Conservation (phyloP, 1,140 invertebrate genomes). For the Megathymus violae region DNA sequence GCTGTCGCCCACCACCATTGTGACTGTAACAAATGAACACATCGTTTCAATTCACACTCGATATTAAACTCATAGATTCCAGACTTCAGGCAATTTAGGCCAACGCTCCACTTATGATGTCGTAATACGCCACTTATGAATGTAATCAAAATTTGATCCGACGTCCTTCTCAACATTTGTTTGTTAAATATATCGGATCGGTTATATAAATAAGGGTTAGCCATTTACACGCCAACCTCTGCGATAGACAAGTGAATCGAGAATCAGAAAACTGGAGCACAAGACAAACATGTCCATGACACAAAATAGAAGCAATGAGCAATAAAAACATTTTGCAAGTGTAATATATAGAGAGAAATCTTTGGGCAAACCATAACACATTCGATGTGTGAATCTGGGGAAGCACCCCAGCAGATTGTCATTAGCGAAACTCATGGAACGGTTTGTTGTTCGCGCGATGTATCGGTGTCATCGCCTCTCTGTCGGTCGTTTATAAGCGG, state of each 20-base stretch:
- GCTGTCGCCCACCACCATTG: constrained; percentile 90
- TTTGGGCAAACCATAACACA: not conserved
- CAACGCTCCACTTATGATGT: constrained; percentile 4
- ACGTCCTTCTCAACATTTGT: not conserved
- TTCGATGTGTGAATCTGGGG: not conserved
- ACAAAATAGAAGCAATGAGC: not conserved
- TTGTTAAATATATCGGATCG: constrained; percentile 6
- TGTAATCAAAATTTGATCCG: constrained; percentile 19
- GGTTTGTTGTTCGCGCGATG: not conserved
- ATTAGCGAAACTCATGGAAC: not conserved
- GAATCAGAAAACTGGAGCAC: not conserved
- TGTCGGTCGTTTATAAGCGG: constrained; percentile 55
- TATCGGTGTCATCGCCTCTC: constrained; percentile 41
- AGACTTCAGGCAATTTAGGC: constrained; percentile 5
- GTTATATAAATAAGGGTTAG: constrained; percentile 2
- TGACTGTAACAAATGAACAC: constrained; percentile 77
- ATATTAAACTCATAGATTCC: constrained; percentile 12
- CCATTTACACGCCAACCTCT: not conserved
- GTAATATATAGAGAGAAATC: not conserved
- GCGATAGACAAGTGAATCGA: not conserved
- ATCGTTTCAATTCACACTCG: constrained; percentile 29
- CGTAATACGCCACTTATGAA: constrained; percentile 18
- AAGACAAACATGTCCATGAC: not conserved
- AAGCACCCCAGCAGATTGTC: not conserved
- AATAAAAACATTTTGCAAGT: not conserved